These are phyloP conservation scores for Catalaphyllia jardinei DNA, from an alignment of 64 coral and sea anemone genomes.

Conservation along the genomic window DNA sequence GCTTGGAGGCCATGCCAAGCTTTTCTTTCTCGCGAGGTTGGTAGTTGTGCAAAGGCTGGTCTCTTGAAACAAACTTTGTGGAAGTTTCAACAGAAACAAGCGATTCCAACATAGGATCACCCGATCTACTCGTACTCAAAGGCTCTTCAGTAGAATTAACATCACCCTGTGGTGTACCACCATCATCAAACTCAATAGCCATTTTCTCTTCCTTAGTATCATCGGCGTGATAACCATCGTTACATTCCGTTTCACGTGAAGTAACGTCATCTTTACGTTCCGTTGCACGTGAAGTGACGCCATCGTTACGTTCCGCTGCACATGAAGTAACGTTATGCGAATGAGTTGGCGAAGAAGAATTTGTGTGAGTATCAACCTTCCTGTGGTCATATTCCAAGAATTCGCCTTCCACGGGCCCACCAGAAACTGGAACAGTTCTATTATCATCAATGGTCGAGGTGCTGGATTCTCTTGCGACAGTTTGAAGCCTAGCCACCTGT, in stretches of 20 bases:
- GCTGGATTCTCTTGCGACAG: neutral
- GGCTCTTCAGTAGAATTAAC: neutral
- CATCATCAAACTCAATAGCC: neutral
- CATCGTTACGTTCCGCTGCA: no score
- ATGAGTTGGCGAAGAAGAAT: neutral
- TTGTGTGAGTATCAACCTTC: neutral
- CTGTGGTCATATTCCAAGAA: neutral
- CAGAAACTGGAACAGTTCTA: neutral
- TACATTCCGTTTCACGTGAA: no score
- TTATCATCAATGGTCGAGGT: neutral
- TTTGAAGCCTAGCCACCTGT: neutral
- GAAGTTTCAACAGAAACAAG: neutral
- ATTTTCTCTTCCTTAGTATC: neutral
- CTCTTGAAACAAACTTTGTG: neutral
- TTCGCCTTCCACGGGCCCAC: neutral
- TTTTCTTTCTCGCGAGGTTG: slow-evolving; percentile 1
- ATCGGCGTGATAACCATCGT: neutral
- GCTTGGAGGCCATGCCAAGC: neutral
- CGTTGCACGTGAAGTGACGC: no score
- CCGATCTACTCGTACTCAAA: neutral
- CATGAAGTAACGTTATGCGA: no score
- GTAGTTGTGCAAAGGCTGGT: neutral
- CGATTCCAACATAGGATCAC: neutral
- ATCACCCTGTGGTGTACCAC: neutral
- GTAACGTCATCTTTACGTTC: no score